phyloP scores from a whole-genome alignment of 2,113 vertebrate species.

The Heterocephalus glaber region DNA sequence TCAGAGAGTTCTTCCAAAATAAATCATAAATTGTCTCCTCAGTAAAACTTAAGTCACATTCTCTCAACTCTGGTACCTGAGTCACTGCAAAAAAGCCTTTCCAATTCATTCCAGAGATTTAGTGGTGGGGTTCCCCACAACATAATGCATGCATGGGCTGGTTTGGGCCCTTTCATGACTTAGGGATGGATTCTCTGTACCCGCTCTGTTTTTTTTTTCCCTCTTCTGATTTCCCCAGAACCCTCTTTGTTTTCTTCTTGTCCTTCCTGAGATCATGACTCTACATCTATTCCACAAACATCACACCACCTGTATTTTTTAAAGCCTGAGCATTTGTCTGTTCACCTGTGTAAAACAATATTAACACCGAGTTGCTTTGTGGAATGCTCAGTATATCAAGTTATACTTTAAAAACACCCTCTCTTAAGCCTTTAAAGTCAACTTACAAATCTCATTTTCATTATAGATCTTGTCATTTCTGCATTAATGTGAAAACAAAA shows the following conservation, averaged over 20 bases:
- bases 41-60: background rate
- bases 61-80: background rate
- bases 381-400: background rate
- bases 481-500: background rate
- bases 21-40: background rate
- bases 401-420: background rate
- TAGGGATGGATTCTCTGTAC: background rate
- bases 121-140: background rate
- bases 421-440: background rate
- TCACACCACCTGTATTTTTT: background rate
- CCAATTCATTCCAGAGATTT: background rate
- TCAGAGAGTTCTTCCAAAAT: background rate
- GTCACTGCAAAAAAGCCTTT: background rate
- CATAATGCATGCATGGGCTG: too few relatives aligned
- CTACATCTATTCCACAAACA: background rate
- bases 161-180: background rate
- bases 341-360: background rate
- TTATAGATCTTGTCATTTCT: conserved; percentile 19
- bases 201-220: background rate
- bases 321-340: background rate
- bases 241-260: background rate
- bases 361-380: background rate
- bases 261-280: background rate
- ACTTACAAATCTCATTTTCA: background rate
- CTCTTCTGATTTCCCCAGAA: background rate